A percentile compares a stretch with the other conserved stretches of the same genome.
These are phyloP conservation scores for Autographa pulchrina DNA, from an alignment of 2,888 invertebrate species.

Conservation along the genomic window DNA sequence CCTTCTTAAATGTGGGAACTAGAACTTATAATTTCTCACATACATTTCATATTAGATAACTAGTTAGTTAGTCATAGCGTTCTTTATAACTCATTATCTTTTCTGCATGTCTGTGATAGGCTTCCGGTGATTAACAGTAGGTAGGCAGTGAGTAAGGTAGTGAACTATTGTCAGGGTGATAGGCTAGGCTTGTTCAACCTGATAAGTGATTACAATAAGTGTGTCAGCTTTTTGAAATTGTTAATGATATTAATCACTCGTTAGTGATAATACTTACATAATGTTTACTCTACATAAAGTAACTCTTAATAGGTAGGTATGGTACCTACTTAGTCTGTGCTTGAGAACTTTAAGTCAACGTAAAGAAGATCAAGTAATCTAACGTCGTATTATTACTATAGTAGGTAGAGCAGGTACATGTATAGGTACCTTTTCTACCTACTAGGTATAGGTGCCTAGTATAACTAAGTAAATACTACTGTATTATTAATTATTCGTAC, in stretches of 20 bases:
- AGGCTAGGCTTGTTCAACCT: conserved; percentile 47
- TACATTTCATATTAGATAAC: not conserved
- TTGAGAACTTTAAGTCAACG: too few species aligned
- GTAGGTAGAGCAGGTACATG: too few species aligned
- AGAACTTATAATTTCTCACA: conserved; percentile 12
- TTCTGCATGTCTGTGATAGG: conserved; percentile 50
- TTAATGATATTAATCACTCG: conserved; percentile 25
- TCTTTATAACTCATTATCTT: conserved; percentile 56
- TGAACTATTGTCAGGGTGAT: conserved; percentile 47
- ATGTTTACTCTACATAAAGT: too few species aligned
- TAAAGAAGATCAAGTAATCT: too few species aligned
- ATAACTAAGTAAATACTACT: too few species aligned
- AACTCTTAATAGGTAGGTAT: too few species aligned
- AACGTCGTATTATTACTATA: too few species aligned
- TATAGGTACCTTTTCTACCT: too few species aligned
- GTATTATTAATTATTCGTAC: too few species aligned
- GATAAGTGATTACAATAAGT: conserved; percentile 37
- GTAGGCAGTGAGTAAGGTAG: conserved; percentile 65
- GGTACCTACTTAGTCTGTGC: too few species aligned
- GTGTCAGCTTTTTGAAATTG: conserved; percentile 22
- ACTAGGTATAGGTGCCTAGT: too few species aligned
- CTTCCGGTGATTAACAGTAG: conserved; percentile 62
- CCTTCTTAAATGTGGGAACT: conserved; percentile 24
- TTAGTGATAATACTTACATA: not conserved
- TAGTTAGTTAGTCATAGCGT: conserved; percentile 52